phyloP scores from a whole-genome alignment of 1,140 invertebrate genomes.

The Myzus persicae region DNA sequence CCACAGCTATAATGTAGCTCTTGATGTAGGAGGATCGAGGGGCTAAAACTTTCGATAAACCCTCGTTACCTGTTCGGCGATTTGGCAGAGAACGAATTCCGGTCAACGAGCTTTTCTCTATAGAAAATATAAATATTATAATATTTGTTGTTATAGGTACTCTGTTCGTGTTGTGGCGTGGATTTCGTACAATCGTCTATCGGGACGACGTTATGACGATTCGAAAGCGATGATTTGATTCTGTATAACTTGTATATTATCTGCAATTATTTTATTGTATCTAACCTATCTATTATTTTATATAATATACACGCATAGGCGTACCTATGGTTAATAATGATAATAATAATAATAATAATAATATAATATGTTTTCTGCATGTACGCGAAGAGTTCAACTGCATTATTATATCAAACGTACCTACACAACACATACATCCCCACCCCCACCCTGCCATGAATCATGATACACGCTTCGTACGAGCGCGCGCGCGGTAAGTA shows the following conservation, averaged over 20 bases:
- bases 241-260: neutral
- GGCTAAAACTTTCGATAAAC: neutral
- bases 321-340: neutral
- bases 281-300: too few relatives aligned
- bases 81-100: neutral
- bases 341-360: neutral
- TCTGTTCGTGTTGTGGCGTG: neutral
- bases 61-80: too few relatives aligned
- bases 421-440: neutral
- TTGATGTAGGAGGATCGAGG: neutral
- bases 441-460: neutral
- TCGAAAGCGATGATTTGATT: neutral
- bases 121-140: neutral
- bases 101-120: neutral
- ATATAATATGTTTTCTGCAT: neutral
- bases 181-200: neutral
- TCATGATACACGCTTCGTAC: neutral
- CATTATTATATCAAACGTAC: constrained; percentile 25
- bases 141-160: neutral
- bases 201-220: neutral
- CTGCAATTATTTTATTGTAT: neutral
- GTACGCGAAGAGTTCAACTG: constrained; percentile 1
- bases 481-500: neutral
- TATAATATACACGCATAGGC: neutral
- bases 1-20: neutral